A percentile compares a stretch with the other conserved stretches of the same genome.
These are phyloP conservation scores for Perccottus glenii DNA, from an alignment of 2,113 vertebrate genomes.

Conservation along the genomic window DNA sequence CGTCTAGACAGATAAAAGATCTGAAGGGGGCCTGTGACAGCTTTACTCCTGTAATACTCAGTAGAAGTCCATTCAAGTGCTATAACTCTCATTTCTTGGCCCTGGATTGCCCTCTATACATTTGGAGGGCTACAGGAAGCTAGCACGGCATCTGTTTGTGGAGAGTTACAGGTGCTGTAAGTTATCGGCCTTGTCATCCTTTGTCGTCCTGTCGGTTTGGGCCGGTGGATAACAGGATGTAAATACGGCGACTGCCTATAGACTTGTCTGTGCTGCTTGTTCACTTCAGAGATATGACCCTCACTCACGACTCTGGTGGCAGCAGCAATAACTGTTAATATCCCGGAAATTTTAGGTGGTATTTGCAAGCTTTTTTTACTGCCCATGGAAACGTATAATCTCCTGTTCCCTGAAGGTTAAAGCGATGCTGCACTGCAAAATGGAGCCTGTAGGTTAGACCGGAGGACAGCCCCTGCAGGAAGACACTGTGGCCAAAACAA, in stretches of 20 bases:
- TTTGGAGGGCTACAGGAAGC: constrained; percentile 12
- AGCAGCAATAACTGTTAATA: constrained; percentile 24
- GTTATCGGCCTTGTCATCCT: constrained; percentile 51
- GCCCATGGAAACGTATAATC: constrained; percentile 28
- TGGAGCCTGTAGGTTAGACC: constrained; percentile 57
- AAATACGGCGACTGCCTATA: constrained; percentile 58
- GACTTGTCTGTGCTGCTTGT: constrained; percentile 46
- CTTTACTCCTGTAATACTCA: too few relatives aligned
- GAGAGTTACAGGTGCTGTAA: constrained; percentile 42
- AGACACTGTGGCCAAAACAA: constrained; percentile 43
- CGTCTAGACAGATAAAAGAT: too few relatives aligned
- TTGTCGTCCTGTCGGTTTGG: constrained; percentile 52
- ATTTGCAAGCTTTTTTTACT: constrained; percentile 30
- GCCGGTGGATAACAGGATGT: constrained; percentile 53
- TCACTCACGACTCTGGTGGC: constrained; percentile 9
- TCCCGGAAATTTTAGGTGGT: constrained; percentile 38
- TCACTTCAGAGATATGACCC: constrained; percentile 53
- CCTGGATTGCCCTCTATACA: neutral
- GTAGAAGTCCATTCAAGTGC: too few relatives aligned
- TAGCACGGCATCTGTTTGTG: constrained; percentile 20
- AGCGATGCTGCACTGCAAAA: constrained; percentile 45
- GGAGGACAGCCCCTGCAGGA: constrained; percentile 38
- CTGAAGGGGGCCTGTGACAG: too few relatives aligned
- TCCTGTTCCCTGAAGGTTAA: constrained; percentile 42
- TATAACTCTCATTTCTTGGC: too few relatives aligned